phyloP scores from a whole-genome alignment of 2,113 vertebrate genomes.

The Ptilorrhoa leucosticta region DNA sequence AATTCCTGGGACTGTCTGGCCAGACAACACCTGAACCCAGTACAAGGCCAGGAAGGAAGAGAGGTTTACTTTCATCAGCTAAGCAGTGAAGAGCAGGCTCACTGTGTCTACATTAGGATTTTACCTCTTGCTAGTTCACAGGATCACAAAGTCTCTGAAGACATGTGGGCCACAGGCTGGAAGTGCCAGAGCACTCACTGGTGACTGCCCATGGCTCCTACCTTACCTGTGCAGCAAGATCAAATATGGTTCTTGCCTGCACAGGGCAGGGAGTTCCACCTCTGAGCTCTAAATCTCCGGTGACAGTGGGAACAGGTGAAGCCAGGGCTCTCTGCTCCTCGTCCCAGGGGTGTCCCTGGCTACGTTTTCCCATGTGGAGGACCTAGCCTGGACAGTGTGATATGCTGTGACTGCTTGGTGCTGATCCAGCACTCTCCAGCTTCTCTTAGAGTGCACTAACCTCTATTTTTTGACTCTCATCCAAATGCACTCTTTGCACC shows the following conservation, averaged over 20 bases:
- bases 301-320: background rate
- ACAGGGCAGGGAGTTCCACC: background rate
- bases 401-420: background rate
- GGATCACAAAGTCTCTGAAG: background rate
- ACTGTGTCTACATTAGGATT: background rate
- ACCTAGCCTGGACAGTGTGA: background rate
- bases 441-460: background rate
- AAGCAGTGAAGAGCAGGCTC: background rate
- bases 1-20: background rate
- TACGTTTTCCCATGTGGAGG: background rate
- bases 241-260: background rate
- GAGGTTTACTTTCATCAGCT: background rate
- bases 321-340: background rate
- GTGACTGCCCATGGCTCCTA: background rate
- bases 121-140: background rate
- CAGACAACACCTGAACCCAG: background rate
- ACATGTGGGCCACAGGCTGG: background rate
- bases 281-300: background rate
- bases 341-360: background rate
- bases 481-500: background rate
- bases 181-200: background rate
- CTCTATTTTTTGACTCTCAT: background rate
- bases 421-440: background rate
- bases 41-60: background rate
- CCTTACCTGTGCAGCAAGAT: background rate